A percentile compares a stretch with the other conserved stretches of the same genome.
phyloP scores from a whole-genome alignment of 2,888 invertebrate genomes.

The Coenonympha arcania region DNA sequence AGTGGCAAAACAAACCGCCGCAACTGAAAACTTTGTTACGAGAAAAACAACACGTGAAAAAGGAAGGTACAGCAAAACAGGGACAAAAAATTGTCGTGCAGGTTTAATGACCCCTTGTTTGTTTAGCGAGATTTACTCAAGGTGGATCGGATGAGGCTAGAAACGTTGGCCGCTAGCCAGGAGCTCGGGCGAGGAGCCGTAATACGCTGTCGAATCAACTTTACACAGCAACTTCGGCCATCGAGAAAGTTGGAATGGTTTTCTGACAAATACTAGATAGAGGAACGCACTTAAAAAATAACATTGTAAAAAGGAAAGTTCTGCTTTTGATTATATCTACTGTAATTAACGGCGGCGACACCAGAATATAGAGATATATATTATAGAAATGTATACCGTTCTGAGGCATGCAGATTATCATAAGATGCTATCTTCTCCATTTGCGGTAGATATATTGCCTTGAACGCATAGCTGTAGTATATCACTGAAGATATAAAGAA shows the following conservation, averaged over 20 bases:
- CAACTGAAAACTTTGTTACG: not conserved
- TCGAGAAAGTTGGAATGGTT: constrained; percentile 10
- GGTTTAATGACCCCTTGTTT: constrained; percentile 42
- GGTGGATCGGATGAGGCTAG: constrained; percentile 36
- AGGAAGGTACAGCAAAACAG: not conserved
- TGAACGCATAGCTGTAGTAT: too few relatives aligned
- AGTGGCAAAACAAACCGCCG: not conserved
- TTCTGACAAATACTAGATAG: not conserved
- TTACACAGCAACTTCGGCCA: constrained; percentile 18
- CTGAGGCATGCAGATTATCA: too few relatives aligned
- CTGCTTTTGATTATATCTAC: too few relatives aligned
- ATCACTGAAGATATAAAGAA: too few relatives aligned
- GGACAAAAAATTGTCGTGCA: constrained; percentile 25
- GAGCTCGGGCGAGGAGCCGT: constrained; percentile 14
- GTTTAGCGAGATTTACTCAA: constrained; percentile 51
- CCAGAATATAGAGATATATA: too few relatives aligned
- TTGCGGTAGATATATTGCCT: too few relatives aligned
- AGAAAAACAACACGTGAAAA: too few relatives aligned
- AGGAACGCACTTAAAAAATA: too few relatives aligned
- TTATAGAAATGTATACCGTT: too few relatives aligned
- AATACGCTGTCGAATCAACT: constrained; percentile 23
- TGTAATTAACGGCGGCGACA: too few relatives aligned
- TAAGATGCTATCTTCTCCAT: too few relatives aligned
- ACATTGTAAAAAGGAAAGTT: too few relatives aligned
- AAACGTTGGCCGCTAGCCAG: constrained; percentile 49